Percentiles rank a stretch among this genome's conserved stretches.
Conservation (phyloP, 2,888 invertebrate species). For the Yponomeuta cagnagella region DNA sequence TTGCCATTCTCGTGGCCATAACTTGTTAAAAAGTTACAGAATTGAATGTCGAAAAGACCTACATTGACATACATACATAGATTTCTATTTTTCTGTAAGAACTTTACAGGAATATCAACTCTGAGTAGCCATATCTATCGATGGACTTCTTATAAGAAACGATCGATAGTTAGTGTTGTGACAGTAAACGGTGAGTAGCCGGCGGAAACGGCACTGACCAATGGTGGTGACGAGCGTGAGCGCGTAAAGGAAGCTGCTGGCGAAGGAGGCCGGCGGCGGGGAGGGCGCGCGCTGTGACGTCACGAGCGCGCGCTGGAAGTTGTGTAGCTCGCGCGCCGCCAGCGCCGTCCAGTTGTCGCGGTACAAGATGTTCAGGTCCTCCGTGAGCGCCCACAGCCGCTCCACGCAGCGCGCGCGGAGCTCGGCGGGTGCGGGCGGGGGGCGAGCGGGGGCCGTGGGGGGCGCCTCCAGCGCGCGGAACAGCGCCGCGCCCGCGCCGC, state of each 20-base stretch:
- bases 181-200: too few relatives aligned
- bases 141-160: neutral
- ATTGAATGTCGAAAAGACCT: too few relatives aligned
- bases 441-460: too few relatives aligned
- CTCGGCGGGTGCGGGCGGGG: conserved; percentile 57
- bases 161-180: neutral
- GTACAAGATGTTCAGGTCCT: conserved; percentile 91
- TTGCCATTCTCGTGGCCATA: too few relatives aligned
- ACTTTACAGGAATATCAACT: too few relatives aligned
- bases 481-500: too few relatives aligned
- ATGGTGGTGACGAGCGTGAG: conserved; percentile 96
- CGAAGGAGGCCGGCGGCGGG: conserved; percentile 79
- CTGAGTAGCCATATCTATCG: too few relatives aligned
- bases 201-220: conserved; percentile 76
- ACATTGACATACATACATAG: too few relatives aligned
- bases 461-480: too few relatives aligned
- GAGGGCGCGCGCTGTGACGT: conserved; percentile 61
- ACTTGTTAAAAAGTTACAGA: too few relatives aligned
- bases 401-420: conserved; percentile 84
- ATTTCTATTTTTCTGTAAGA: too few relatives aligned
- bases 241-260: conserved; percentile 94
- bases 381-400: conserved; percentile 89
- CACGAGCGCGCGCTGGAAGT: conserved; percentile 83
- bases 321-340: conserved; percentile 90
- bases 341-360: conserved; percentile 93